Percentiles rank a stretch among this genome's conserved stretches.
phyloP scores from a whole-genome alignment of 2,797 vertebrate genomes.

The Spinibarbus caldwelli region DNA sequence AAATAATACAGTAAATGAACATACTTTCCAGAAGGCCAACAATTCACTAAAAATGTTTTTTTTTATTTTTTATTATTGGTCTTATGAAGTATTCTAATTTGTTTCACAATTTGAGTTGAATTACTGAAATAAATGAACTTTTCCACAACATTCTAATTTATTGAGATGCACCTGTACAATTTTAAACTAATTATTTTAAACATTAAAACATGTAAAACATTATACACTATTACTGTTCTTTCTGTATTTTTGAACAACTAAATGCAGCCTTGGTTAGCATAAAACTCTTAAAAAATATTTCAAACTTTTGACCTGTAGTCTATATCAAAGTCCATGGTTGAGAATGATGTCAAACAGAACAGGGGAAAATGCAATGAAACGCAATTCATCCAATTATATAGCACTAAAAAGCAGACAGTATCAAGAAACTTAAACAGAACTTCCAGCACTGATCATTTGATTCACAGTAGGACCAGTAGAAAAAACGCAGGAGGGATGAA shows the following conservation, averaged over 20 bases:
- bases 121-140: no score
- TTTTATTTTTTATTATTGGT: no score
- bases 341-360: not conserved
- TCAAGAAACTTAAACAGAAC: constrained; percentile 2
- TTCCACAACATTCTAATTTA: no score
- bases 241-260: not conserved
- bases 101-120: no score
- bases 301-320: not conserved
- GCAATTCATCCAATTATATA: not conserved
- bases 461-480: constrained; percentile 3
- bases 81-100: no score
- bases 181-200: no score
- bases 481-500: constrained; percentile 2
- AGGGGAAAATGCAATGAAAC: not conserved
- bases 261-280: not conserved
- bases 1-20: no score
- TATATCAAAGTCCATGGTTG: not conserved
- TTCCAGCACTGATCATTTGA: not conserved
- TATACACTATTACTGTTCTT: not conserved
- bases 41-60: no score
- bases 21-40: no score
- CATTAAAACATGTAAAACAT: no score
- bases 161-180: no score
- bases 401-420: not conserved
- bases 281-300: not conserved